Base-by-base conservation (phyloP, 1,140 invertebrate genomes). In the Ladona fulva region DNA sequence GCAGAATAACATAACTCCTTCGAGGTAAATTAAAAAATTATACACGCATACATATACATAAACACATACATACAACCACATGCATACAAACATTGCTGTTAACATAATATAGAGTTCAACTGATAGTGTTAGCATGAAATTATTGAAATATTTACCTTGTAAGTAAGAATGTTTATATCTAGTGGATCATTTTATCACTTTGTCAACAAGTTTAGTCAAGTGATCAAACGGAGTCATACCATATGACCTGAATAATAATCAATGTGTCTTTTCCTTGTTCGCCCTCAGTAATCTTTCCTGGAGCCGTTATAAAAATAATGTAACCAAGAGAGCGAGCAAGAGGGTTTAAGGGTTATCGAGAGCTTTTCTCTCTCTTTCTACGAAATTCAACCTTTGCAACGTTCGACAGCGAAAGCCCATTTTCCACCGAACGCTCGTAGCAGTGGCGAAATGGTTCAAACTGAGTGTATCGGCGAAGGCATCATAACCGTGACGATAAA, bases 111-210 rank as follows among this genome's bases (percentile, higher is more conserved):
- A 66, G 52, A 6, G 5, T 66, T 66, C 52, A 66, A 22, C 52
- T 66, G 52, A 19, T 66, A 66, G 52, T 66, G 52, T 66, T 66
- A 66, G 52, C n/a, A 22, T 66, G 52, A 66, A 66, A 66, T 5
- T 66, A 66, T 66, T 16, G n/a, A 66, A 66, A 66, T 66, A 66
- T 66, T 66, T 16, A 22, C 52, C 14, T 66, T 66, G n/a, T 66
- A 66, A 66, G 14, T 66, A 12, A 66, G 12, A 22, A 66, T 66
- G 52, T 19, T 66, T 66, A 66, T 19, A 66, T 66, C 3, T 66
- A 66, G 52, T 66, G 52, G 12, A 66, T 66, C 52, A 66, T 66
- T 66, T 66, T 66, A 66, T 66, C 52, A 66, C 52, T 66, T 37
- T 66, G 52, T 66, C 52, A 66, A 22, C 52, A 12, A 66, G 52